A percentile compares a stretch with the other conserved stretches of the same genome.
Conservation (phyloP, 1,140 invertebrate species). For the Agrypnia vestita region DNA sequence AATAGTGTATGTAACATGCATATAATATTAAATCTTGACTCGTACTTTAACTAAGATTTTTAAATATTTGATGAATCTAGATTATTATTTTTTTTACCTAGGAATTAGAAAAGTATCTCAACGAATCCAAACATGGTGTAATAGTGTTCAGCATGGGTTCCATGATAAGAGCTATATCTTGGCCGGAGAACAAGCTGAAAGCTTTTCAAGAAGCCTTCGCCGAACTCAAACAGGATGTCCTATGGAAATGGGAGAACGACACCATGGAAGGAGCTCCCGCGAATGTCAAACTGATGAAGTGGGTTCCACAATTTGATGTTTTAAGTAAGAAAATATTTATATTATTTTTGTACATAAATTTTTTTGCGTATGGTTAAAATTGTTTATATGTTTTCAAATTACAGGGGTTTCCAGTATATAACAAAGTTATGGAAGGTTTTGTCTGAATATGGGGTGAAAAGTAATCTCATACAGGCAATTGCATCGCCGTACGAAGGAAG, state of each 20-base stretch:
- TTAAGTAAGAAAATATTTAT: conserved; percentile 65
- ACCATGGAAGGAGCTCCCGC: conserved; percentile 57
- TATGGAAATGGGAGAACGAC: conserved; percentile 70
- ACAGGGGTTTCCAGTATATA: too few species aligned
- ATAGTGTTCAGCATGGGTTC: conserved; percentile 66
- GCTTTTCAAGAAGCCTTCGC: conserved; percentile 65
- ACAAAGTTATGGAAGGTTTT: too few species aligned
- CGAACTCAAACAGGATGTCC: conserved; percentile 67
- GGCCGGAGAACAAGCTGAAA: conserved; percentile 62
- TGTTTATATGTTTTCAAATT: too few species aligned
- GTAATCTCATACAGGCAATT: too few species aligned
- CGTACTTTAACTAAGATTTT: too few species aligned
- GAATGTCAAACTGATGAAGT: conserved; percentile 64
- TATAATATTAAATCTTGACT: too few species aligned
- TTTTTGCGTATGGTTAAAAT: too few species aligned
- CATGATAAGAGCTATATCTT: conserved; percentile 56
- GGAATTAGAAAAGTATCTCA: conserved; percentile 61
- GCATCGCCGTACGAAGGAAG: too few species aligned
- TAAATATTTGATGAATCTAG: too few species aligned
- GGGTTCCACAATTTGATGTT: conserved; percentile 65
- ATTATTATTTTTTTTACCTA: too few species aligned
- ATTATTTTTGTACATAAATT: conserved; percentile 45
- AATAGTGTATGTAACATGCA: too few species aligned
- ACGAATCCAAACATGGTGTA: conserved; percentile 63
- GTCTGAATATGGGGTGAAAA: too few species aligned